Evolutionary conservation across 92 coral and sea anemone genomes (phyloP).

Genomic region (Phenganax subtilis): DNA sequence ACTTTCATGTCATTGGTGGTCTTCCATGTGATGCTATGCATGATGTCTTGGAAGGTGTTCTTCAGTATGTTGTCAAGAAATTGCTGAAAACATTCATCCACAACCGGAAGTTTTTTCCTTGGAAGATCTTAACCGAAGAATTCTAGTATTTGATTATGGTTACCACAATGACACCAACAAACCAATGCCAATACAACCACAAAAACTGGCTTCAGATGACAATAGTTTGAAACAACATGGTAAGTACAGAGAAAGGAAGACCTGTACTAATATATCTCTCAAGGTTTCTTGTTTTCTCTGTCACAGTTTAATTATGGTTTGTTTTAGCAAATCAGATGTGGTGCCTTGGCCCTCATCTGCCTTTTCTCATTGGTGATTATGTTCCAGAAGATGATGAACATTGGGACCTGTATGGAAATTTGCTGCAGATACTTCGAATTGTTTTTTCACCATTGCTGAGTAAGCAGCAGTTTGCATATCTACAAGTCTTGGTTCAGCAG

Average conservation of each 20-base stretch:
- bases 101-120: slow-evolving; percentile 16
- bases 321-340: slow-evolving; percentile 67
- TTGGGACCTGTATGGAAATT: slow-evolving; percentile 49
- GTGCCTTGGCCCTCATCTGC: slow-evolving; percentile 57
- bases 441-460: slow-evolving; percentile 12
- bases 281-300: neutral
- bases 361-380: slow-evolving; percentile 51
- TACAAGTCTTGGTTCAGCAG: no score
- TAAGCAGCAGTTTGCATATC: no score
- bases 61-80: slow-evolving; percentile 11
- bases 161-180: slow-evolving; percentile 23
- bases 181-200: slow-evolving; percentile 39
- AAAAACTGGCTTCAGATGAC: slow-evolving; percentile 47
- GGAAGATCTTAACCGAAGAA: slow-evolving; percentile 25
- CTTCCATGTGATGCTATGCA: slow-evolving; percentile 45
- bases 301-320: neutral
- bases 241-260: slow-evolving; percentile 13
- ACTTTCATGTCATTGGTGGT: no score
- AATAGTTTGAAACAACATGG: slow-evolving; percentile 63
- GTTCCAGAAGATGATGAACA: slow-evolving; percentile 56
- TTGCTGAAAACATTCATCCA: slow-evolving; percentile 17
- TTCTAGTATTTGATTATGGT: slow-evolving; percentile 11
- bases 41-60: slow-evolving; percentile 52
- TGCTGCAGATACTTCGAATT: slow-evolving; percentile 49
- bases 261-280: neutral